Evolutionary conservation across 1,140 invertebrate species (phyloP).

Genomic region (Wiebesia pumilae): DNA sequence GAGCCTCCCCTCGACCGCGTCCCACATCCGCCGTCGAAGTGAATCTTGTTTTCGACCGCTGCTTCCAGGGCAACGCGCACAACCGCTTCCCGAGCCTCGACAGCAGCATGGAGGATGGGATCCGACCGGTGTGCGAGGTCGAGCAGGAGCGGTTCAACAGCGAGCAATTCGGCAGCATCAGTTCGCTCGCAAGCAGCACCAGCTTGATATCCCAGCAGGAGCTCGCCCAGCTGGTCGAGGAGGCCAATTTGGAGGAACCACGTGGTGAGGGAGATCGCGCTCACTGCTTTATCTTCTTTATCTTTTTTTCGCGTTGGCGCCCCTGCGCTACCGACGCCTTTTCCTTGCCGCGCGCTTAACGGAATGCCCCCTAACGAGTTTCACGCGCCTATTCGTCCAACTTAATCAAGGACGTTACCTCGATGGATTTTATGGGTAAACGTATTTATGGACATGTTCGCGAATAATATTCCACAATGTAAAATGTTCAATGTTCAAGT

Average conservation of each 20-base stretch:
- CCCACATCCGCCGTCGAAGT: background rate
- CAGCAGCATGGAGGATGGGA: constrained; percentile 64
- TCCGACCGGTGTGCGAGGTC: constrained; percentile 35
- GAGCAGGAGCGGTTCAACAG: constrained; percentile 54
- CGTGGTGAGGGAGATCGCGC: constrained; percentile 48
- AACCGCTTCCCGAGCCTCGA: constrained; percentile 67
- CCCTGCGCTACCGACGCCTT: background rate
- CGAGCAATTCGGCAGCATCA: constrained; percentile 80
- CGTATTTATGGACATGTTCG: too few relatives aligned
- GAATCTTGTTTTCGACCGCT: background rate
- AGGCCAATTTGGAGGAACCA: constrained; percentile 78
- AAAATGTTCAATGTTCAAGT: too few relatives aligned
- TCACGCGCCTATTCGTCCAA: background rate
- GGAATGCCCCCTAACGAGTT: background rate
- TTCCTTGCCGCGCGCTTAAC: background rate
- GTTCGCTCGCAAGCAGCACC: constrained; percentile 79
- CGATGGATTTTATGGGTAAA: background rate
- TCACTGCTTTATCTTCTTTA: background rate
- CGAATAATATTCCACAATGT: too few relatives aligned
- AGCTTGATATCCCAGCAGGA: constrained; percentile 81
- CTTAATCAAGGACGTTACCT: background rate
- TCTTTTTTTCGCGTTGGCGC: background rate
- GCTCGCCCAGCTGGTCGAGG: constrained; percentile 79
- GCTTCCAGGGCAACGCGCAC: constrained; percentile 48
- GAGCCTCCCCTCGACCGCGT: too few relatives aligned